These are phyloP conservation scores for Phalangium opilio DNA, from an alignment of 2,888 invertebrate species.

Conservation along the genomic window DNA sequence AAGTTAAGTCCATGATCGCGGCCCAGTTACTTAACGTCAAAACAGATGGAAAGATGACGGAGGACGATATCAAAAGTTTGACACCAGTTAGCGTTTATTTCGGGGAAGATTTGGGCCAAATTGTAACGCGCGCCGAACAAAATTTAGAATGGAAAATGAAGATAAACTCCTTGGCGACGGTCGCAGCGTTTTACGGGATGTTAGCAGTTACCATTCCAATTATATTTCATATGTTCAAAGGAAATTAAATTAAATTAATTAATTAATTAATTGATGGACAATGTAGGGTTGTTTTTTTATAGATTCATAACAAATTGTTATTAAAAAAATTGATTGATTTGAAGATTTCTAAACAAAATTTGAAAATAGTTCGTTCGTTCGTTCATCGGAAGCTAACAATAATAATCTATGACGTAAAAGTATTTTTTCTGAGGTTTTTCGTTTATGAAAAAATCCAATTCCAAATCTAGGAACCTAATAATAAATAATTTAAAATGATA, in stretches of 20 bases:
- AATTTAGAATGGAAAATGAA: slow-evolving; percentile 29
- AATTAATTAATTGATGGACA: too few relatives aligned
- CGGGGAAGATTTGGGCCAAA: slow-evolving; percentile 25
- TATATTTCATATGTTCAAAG: neutral
- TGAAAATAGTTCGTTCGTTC: too few relatives aligned
- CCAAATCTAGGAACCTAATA: too few relatives aligned
- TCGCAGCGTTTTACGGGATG: slow-evolving; percentile 27
- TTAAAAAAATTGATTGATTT: too few relatives aligned
- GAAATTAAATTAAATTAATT: neutral
- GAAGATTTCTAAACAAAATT: too few relatives aligned
- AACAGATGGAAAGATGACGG: neutral
- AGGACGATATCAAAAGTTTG: neutral
- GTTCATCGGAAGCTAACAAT: too few relatives aligned
- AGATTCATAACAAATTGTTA: too few relatives aligned
- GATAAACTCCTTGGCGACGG: slow-evolving; percentile 26
- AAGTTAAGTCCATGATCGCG: slow-evolving; percentile 22
- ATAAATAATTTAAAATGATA: too few relatives aligned
- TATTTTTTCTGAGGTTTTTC: too few relatives aligned
- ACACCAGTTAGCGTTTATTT: slow-evolving; percentile 24
- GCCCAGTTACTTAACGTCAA: neutral
- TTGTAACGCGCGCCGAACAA: slow-evolving; percentile 27
- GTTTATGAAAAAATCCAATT: too few relatives aligned
- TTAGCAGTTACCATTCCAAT: slow-evolving; percentile 23
- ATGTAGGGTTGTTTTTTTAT: too few relatives aligned
- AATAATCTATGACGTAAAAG: too few relatives aligned